Base-by-base conservation (phyloP, 2,797 vertebrate genomes). In the Smutsia gigantea region DNA sequence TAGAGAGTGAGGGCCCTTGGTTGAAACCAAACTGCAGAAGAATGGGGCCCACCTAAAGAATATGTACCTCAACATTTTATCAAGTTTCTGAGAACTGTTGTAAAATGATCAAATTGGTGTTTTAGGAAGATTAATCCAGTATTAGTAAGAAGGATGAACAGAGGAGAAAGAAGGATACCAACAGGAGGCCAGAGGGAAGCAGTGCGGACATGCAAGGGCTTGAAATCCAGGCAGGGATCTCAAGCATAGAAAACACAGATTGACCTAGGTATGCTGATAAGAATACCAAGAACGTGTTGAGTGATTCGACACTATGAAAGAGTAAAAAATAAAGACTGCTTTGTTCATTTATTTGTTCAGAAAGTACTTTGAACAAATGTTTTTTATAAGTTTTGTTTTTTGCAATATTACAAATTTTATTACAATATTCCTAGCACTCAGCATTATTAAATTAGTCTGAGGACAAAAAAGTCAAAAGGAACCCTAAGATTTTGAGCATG, bases 391-490 rank as follows among this genome's bases (percentile, higher is more conserved):
- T 2, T 49, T 81, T 87, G 71, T 69, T 91, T 88, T 61, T 83
- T 75, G 71, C 19, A 72, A 19, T 69, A 75, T 78, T 46, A 46
- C 10, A 46, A 46, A 46, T 10, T 10, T 46, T 46, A 66, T 77
- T 90, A 69, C 23, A 78, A 25, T 61, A 68, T 77, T 25, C 46
- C n/a, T 57, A 72, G n/a, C 57, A 88, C 10, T 77, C 53, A 51
- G 17, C 11, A 72, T 72, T 87, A 82, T 77, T 82, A 96, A 90
- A 63, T 69, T 64, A 87, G 91, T 78, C 34, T 84, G 3, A 87
- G 17, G 4, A 87, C 51, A 57, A 87, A 69, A 4, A 82, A n/a
- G 19, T 66, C 55, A 83, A 95, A 89, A 72, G 4, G 39, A 95
- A 66, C 15, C 85, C 27, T 51, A 83, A 90, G 34, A 77, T 19